A percentile compares a stretch with the other conserved stretches of the same genome.
These are phyloP conservation scores for Scomber japonicus DNA, from an alignment of 2,113 vertebrate species.

Conservation along the genomic window DNA sequence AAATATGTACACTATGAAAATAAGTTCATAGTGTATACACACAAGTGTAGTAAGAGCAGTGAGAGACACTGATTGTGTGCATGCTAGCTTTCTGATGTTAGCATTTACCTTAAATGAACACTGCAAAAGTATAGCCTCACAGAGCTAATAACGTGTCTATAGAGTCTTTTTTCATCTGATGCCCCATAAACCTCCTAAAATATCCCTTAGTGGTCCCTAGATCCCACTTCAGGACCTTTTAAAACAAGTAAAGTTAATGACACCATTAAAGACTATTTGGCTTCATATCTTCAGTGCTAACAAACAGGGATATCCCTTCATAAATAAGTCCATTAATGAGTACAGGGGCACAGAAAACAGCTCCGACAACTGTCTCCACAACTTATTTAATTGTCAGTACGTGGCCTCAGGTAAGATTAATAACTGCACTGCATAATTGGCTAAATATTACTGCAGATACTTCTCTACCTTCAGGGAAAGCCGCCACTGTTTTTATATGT, in stretches of 20 bases:
- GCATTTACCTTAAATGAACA: too few species aligned
- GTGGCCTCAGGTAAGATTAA: conserved; percentile 59
- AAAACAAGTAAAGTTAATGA: conserved; percentile 22
- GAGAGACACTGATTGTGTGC: too few species aligned
- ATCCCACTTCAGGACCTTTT: neutral
- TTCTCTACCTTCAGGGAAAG: conserved; percentile 37
- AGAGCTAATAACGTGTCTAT: too few species aligned
- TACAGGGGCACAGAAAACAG: neutral
- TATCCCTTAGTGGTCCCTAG: neutral
- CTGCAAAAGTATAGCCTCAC: too few species aligned
- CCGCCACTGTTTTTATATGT: neutral
- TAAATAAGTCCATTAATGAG: conserved; percentile 37
- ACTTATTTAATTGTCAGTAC: conserved; percentile 40
- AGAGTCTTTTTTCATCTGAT: neutral
- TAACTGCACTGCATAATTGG: conserved; percentile 59
- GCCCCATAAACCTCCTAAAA: neutral
- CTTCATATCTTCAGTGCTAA: conserved; percentile 16
- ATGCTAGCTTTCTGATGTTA: too few species aligned
- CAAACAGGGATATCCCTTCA: conserved; percentile 16
- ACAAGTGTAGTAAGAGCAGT: too few species aligned
- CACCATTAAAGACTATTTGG: conserved; percentile 29
- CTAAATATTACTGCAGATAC: conserved; percentile 55
- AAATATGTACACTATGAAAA: too few species aligned
- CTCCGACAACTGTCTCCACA: conserved; percentile 18
- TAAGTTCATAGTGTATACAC: too few species aligned